phyloP scores from a whole-genome alignment of 2,797 vertebrate species.

The Typhlichthys eigenmanni region DNA sequence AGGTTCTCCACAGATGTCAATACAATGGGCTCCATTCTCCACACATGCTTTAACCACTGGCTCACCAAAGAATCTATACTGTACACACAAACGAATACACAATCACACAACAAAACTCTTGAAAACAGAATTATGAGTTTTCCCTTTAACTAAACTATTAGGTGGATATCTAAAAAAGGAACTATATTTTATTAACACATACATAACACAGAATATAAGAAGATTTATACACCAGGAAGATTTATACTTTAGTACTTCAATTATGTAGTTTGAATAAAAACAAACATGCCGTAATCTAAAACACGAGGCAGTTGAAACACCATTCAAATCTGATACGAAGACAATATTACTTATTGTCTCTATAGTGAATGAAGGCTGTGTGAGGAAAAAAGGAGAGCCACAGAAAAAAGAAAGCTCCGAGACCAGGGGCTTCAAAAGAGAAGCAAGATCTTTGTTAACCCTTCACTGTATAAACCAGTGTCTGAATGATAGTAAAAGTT shows the following conservation, averaged over 20 bases:
- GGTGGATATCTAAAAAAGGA: too few species aligned
- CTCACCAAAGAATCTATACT: conserved; percentile 93
- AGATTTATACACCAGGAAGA: too few species aligned
- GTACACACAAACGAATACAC: conserved; percentile 7
- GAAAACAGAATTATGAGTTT: too few species aligned
- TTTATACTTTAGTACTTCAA: background rate
- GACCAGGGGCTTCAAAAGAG: background rate
- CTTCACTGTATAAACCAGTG: too few species aligned
- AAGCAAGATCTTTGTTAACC: background rate
- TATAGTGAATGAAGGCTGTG: conserved; percentile 41
- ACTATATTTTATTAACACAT: too few species aligned
- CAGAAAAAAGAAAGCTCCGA: conserved; percentile 1
- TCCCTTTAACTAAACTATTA: too few species aligned
- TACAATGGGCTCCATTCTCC: conserved; percentile 89
- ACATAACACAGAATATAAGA: too few species aligned
- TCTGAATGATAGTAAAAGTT: background rate
- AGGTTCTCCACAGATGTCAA: conserved; percentile 93
- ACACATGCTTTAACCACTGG: conserved; percentile 89
- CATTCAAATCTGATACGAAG: conserved; percentile 32
- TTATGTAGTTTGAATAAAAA: conserved; percentile 17
- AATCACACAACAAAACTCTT: conserved; percentile 2
- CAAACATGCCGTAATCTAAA: conserved; percentile 26
- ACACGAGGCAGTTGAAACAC: conserved; percentile 28
- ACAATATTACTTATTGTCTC: conserved; percentile 58
- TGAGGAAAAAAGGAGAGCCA: background rate